Conservation (phyloP, 2,888 invertebrate species). For the Stenotaenia linearis region DNA sequence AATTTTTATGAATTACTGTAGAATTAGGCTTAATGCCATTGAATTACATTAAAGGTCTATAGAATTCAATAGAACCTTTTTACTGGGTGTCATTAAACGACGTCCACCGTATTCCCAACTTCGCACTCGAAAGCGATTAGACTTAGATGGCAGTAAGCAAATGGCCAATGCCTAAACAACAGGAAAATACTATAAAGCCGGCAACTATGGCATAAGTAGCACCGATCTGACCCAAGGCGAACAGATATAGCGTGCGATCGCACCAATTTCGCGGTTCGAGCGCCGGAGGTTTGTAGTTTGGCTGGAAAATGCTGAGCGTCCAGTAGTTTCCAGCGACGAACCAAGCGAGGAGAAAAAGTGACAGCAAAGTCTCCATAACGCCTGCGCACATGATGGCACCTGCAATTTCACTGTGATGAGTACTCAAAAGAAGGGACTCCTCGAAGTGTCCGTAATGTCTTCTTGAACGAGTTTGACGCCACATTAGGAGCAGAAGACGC, state of each 20-base stretch:
- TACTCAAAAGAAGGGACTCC: slow-evolving; percentile 37
- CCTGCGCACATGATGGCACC: slow-evolving; percentile 53
- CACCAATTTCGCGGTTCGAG: slow-evolving; percentile 76
- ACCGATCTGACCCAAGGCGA: slow-evolving; percentile 66
- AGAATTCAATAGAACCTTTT: too few species aligned
- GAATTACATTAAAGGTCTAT: too few species aligned
- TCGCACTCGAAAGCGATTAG: background rate
- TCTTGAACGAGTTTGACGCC: slow-evolving; percentile 60
- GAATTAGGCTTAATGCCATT: too few species aligned
- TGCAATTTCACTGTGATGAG: slow-evolving; percentile 43
- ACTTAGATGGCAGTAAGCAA: background rate
- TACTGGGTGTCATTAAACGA: too few species aligned
- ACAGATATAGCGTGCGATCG: slow-evolving; percentile 68
- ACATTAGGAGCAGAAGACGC: slow-evolving; percentile 56
- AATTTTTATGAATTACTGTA: too few species aligned
- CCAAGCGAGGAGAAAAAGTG: slow-evolving; percentile 66
- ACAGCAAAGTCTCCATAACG: slow-evolving; percentile 61
- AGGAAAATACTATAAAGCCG: background rate
- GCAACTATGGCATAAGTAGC: slow-evolving; percentile 56
- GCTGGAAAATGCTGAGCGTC: slow-evolving; percentile 70
- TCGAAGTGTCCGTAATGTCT: slow-evolving; percentile 49
- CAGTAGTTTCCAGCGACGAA: slow-evolving; percentile 73
- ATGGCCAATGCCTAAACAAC: background rate
- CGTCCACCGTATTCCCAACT: too few species aligned
- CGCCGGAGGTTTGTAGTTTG: slow-evolving; percentile 63